Base-by-base conservation (phyloP, 2,888 invertebrate species). In the Exephanes ischioxanthus region DNA sequence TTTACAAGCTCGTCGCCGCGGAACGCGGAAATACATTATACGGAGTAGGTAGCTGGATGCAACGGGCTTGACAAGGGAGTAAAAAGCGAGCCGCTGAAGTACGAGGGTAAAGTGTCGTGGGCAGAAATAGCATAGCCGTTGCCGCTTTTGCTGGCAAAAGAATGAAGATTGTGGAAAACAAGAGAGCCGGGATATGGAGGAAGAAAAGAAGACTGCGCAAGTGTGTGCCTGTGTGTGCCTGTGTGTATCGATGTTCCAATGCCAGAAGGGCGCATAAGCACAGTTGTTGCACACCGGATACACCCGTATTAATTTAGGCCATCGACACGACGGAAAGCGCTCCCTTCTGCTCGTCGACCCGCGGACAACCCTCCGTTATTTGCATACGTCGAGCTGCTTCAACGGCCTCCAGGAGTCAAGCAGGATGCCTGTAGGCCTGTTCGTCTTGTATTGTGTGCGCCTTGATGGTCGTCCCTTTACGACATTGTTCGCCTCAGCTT, bases 301-400 rank as follows among this genome's bases (percentile, higher is more conserved):
- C 30, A 45, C n/a, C 16, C 33, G 76, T 55, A 26, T 22, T 58
- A 19, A 16, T 16, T 45, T 16, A 4, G 45, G 45, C 14, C 14
- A 45, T 16, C 45, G 45, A 45, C 14, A 14, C 16, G 67, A 68
- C 48, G 48, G 48, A 70, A 22, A 73, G 70, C 86, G 87, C 83
- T 88, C 90, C 89, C 89, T 90, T 88, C 86, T 84, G 89, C 87
- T 80, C 87, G 88, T 88, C 89, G 88, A 89, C 88, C 90, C 88
- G 83, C 86, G 87, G 87, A 86, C 85, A 88, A 86, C 87, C 91
- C 89, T 90, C 89, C 89, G 88, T 89, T 58, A 92, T 92, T 92
- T 92, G 91, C 91, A 91, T 91, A 90, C 89, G 90, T 89, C 90
- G 91, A 90, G 90, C 91, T 90, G 89, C 89, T 91, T 91, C 88